These are phyloP conservation scores for Loris lydekkerianus DNA, from an alignment of 2,797 vertebrate genomes.

Conservation along the genomic window DNA sequence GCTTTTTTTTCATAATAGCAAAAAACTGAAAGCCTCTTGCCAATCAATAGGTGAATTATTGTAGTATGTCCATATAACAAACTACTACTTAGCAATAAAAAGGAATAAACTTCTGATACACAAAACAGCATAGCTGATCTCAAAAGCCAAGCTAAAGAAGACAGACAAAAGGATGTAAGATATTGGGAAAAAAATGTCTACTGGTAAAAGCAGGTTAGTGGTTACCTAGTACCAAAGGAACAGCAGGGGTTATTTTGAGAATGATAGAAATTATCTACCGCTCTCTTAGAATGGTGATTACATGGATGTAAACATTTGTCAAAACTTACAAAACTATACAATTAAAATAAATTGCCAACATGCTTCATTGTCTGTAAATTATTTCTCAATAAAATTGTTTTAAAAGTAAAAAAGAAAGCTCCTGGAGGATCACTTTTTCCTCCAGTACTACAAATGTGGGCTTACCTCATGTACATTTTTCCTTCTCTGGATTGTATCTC, in stretches of 20 bases:
- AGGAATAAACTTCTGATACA: neutral
- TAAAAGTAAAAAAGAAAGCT: neutral
- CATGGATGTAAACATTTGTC: neutral
- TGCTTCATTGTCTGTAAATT: neutral
- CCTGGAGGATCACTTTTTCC: neutral
- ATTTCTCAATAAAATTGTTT: neutral
- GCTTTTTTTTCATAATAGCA: conserved; percentile 14
- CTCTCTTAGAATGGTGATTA: neutral
- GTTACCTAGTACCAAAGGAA: neutral
- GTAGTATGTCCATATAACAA: neutral
- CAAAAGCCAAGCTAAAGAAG: conserved; percentile 25
- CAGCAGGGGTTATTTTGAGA: neutral
- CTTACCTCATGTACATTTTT: neutral
- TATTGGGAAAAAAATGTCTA: neutral
- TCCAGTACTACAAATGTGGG: neutral
- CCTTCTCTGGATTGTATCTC: neutral
- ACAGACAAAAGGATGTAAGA: neutral
- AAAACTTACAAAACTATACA: neutral
- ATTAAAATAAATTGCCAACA: neutral
- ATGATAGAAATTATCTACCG: neutral
- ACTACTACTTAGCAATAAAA: neutral
- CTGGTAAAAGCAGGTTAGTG: neutral
- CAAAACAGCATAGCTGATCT: neutral
- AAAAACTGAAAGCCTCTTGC: neutral
- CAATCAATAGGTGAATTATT: neutral